Conservation (phyloP, 2,888 invertebrate species). For the Matsumyia berberina region DNA sequence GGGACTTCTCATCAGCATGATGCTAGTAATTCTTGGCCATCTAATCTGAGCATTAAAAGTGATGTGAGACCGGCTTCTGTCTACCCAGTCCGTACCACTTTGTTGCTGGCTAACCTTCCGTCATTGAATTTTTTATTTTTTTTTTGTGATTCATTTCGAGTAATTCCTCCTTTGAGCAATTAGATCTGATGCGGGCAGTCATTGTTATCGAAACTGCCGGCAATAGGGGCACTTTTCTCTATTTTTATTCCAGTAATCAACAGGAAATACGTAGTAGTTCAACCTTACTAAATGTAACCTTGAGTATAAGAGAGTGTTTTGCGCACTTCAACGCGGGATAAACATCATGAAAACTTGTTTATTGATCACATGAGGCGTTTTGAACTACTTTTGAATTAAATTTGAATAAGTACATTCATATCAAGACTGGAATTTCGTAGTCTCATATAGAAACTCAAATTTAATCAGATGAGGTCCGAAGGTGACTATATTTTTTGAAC, state of each 20-base stretch:
- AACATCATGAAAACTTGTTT: not conserved
- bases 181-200: not conserved
- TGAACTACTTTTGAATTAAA: too few relatives aligned
- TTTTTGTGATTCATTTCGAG: not conserved
- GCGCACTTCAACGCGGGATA: constrained; percentile 15
- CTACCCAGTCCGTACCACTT: too few relatives aligned
- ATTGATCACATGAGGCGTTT: not conserved
- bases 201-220: not conserved
- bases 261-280: constrained; percentile 48
- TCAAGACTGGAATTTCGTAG: too few relatives aligned
- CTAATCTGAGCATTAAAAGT: too few relatives aligned
- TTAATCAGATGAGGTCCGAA: too few relatives aligned
- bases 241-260: constrained; percentile 15
- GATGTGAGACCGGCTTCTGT: too few relatives aligned
- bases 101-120: too few relatives aligned
- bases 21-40: too few relatives aligned
- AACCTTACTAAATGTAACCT: constrained; percentile 14
- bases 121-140: constrained; percentile 9
- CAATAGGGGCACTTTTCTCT: not conserved
- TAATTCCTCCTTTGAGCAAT: not conserved
- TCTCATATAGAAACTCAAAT: too few relatives aligned
- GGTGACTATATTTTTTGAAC: too few relatives aligned
- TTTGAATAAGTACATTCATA: too few relatives aligned
- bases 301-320: not conserved
- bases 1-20: too few relatives aligned